These are phyloP conservation scores for Cylloceria caligata DNA, from an alignment of 2,888 invertebrate species.

Conservation along the genomic window DNA sequence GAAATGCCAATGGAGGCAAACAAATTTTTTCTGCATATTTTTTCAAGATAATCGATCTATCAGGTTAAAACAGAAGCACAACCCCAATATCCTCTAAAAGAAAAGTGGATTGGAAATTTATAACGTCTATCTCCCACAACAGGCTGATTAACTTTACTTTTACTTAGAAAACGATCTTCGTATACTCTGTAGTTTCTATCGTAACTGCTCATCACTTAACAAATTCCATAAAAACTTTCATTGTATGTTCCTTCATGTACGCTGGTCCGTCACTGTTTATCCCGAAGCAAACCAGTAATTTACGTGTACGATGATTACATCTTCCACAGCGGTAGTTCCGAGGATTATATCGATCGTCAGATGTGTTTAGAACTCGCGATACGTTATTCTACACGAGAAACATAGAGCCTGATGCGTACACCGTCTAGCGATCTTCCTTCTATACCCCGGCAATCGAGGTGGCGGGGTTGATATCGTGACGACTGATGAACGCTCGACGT, in stretches of 20 bases:
- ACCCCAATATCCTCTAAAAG: not conserved
- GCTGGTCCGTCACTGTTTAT: not conserved
- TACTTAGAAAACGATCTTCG: too few relatives aligned
- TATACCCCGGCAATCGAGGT: not conserved
- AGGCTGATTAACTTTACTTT: too few relatives aligned
- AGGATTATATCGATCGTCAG: constrained; percentile 20
- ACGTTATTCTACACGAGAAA: constrained; percentile 15
- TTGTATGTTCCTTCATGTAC: not conserved
- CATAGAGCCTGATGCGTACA: not conserved
- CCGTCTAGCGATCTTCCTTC: constrained; percentile 2
- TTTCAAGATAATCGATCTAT: not conserved
- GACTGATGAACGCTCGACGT: constrained; percentile 52
- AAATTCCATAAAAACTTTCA: not conserved
- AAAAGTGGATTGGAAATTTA: not conserved
- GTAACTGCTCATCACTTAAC: not conserved
- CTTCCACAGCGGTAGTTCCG: constrained; percentile 2
- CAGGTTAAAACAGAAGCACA: not conserved
- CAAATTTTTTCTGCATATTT: not conserved
- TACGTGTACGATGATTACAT: constrained; percentile 25
- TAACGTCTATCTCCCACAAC: too few relatives aligned
- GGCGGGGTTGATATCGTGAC: constrained; percentile 50
- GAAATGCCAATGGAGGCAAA: not conserved
- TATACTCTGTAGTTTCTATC: too few relatives aligned
- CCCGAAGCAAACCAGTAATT: constrained; percentile 4
- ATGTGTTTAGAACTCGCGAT: not conserved